Conservation (phyloP, 2,888 invertebrate species). For the Drosophila emarginata region DNA sequence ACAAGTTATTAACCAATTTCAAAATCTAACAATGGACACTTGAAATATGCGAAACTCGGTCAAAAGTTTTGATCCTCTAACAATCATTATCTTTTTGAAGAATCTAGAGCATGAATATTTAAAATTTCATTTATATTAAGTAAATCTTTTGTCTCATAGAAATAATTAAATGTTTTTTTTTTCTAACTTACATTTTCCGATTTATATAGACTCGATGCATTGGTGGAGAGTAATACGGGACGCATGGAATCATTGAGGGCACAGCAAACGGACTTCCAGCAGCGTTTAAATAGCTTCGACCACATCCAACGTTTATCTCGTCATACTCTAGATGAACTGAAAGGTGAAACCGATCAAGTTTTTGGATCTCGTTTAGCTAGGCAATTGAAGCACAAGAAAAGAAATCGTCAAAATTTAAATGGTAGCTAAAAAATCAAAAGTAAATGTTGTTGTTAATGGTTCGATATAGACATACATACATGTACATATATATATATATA, state of each 20-base stretch:
- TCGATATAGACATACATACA: not conserved
- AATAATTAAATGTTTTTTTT: too few species aligned
- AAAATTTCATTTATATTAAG: too few species aligned
- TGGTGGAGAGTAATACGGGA: slow-evolving; percentile 81
- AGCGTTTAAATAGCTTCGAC: slow-evolving; percentile 82
- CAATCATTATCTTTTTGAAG: too few species aligned
- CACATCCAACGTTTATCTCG: slow-evolving; percentile 81
- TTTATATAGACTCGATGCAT: slow-evolving; percentile 78
- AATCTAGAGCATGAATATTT: too few species aligned
- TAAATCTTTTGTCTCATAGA: too few species aligned
- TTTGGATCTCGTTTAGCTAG: slow-evolving; percentile 47
- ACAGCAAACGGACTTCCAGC: slow-evolving; percentile 81
- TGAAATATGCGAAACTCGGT: not conserved
- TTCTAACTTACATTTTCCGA: not conserved
- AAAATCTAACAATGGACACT: not conserved
- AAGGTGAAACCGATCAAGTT: slow-evolving; percentile 78
- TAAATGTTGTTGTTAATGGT: slow-evolving; percentile 14
- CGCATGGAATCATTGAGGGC: slow-evolving; percentile 81
- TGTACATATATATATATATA: too few species aligned
- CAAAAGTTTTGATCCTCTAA: too few species aligned
- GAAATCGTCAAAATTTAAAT: slow-evolving; percentile 49
- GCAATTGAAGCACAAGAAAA: slow-evolving; percentile 43
- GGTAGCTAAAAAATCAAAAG: slow-evolving; percentile 44
- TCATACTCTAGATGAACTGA: slow-evolving; percentile 80
- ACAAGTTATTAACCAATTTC: not conserved